phyloP scores from a whole-genome alignment of 2,113 vertebrate species.

The Eulemur macaco region DNA sequence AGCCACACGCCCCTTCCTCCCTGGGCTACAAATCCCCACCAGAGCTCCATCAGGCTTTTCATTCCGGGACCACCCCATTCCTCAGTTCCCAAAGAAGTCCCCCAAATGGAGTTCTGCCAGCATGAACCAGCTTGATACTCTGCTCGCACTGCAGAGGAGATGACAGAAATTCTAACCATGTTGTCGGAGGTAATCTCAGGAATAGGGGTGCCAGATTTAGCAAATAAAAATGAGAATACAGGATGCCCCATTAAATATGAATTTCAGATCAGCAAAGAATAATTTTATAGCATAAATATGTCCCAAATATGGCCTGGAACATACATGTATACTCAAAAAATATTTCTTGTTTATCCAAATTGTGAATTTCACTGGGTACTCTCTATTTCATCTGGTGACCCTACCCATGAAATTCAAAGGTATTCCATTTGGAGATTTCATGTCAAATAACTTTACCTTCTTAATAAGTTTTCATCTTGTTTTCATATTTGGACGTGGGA shows the following conservation, averaged over 20 bases:
- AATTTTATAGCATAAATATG: not conserved
- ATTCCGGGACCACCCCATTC: not conserved
- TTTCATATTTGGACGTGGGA: not conserved
- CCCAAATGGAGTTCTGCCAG: not conserved
- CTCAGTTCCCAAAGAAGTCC: not conserved
- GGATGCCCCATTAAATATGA: not conserved
- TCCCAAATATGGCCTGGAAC: not conserved
- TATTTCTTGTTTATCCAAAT: not conserved
- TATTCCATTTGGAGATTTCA: not conserved
- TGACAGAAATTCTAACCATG: not conserved
- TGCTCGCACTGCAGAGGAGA: not conserved
- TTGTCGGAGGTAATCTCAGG: not conserved
- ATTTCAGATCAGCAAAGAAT: not conserved
- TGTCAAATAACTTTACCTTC: not conserved
- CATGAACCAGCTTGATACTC: not conserved
- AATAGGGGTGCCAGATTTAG: not conserved
- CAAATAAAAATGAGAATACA: not conserved
- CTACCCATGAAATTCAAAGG: not conserved
- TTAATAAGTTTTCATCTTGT: not conserved
- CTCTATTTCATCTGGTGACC: not conserved
- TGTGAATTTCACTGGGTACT: not conserved
- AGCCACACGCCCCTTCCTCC: not conserved
- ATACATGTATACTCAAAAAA: not conserved
- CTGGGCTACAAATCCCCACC: accelerated
- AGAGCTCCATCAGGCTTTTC: accelerated